These are phyloP conservation scores for Oreochromis aureus DNA, from an alignment of 2,113 vertebrate species.

Conservation along the genomic window DNA sequence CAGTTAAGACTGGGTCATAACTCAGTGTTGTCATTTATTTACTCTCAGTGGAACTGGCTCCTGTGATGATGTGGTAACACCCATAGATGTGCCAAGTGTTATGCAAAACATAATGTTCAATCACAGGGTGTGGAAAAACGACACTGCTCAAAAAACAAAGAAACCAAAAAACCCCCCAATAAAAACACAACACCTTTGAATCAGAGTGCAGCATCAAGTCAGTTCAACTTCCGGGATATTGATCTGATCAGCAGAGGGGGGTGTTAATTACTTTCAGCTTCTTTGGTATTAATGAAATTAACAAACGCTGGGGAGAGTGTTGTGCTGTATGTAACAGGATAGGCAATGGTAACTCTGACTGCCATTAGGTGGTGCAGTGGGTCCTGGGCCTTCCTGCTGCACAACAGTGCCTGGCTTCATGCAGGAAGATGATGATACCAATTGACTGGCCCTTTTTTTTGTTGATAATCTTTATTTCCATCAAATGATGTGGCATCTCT, in stretches of 20 bases:
- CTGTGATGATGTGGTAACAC: not conserved
- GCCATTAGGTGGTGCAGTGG: not conserved
- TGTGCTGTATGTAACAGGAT: not conserved
- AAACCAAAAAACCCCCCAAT: too few species aligned
- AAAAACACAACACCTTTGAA: too few species aligned
- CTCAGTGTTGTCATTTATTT: not conserved
- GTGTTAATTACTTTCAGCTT: not conserved
- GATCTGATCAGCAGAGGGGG: not conserved
- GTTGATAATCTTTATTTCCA: not conserved
- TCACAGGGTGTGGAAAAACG: not conserved
- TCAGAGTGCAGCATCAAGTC: not conserved
- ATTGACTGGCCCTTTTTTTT: not conserved
- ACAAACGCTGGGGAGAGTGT: not conserved
- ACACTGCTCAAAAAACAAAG: not conserved
- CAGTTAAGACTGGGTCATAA: not conserved
- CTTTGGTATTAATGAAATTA: not conserved
- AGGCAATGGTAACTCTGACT: not conserved
- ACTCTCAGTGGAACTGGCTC: not conserved
- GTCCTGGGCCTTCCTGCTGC: not conserved
- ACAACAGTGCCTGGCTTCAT: not conserved
- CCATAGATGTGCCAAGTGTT: not conserved
- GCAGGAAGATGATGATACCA: not conserved
- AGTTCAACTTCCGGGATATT: not conserved
- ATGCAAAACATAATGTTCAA: accelerated
- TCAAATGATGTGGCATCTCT: not conserved